Evolutionary conservation across 2,797 vertebrate species (phyloP).

Genomic region (Hydrolagus colliei): DNA sequence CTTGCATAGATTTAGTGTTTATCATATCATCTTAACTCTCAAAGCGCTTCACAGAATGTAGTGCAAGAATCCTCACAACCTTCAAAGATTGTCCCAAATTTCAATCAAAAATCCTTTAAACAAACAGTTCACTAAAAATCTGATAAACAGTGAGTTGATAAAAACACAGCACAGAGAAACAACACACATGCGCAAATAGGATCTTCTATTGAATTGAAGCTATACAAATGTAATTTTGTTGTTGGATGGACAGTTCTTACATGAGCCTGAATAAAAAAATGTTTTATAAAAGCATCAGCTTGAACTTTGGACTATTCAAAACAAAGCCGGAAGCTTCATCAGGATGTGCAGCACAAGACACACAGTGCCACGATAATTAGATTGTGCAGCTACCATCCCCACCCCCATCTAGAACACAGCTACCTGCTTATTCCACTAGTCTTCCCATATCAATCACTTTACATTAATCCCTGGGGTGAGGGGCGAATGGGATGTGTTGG

Average conservation of each 20-base stretch:
- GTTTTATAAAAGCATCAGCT: neutral
- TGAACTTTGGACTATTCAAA: neutral
- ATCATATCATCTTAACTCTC: too few relatives aligned
- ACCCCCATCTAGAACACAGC: neutral
- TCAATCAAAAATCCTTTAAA: neutral
- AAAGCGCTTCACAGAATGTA: too few relatives aligned
- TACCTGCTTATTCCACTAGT: neutral
- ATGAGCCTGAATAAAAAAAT: neutral
- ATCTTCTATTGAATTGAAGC: constrained; percentile 2
- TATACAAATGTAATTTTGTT: neutral
- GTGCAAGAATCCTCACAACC: neutral
- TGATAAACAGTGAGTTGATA: too few relatives aligned
- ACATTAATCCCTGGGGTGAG: neutral
- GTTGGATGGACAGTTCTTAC: neutral
- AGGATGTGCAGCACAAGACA: neutral
- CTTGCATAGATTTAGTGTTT: too few relatives aligned
- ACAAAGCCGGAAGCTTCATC: neutral
- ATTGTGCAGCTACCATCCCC: neutral
- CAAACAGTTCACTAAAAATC: too few relatives aligned
- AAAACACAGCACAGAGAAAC: too few relatives aligned
- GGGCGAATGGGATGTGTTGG: neutral
- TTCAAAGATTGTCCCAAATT: neutral
- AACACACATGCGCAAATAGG: neutral
- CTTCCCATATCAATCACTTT: neutral
- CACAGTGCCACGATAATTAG: neutral